Evolutionary conservation across 2,113 vertebrate species (phyloP).

Genomic region (Gopherus evgoodei): DNA sequence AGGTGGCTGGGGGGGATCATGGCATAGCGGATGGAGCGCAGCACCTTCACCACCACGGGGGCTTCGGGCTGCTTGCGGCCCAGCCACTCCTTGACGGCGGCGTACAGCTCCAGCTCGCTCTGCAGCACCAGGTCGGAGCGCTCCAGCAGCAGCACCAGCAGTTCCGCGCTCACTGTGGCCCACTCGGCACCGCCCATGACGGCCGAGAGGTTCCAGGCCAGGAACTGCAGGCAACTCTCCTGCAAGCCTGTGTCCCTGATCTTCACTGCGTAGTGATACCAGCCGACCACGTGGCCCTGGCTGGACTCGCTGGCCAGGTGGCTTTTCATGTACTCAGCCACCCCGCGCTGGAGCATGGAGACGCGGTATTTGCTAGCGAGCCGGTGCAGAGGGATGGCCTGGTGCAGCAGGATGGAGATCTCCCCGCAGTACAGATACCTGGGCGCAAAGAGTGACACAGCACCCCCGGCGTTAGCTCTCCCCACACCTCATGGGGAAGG

Average conservation of each 20-base stretch:
- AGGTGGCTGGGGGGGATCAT: conserved; percentile 94
- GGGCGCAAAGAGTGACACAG: not conserved
- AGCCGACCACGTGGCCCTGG: conserved; percentile 89
- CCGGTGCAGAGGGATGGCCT: conserved; percentile 90
- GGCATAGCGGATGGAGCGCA: conserved; percentile 91
- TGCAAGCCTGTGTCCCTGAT: conserved; percentile 82
- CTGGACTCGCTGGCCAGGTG: conserved; percentile 87
- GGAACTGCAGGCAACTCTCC: conserved; percentile 91
- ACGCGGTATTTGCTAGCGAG: conserved; percentile 92
- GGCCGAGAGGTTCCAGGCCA: conserved; percentile 94
- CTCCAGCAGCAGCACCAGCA: conserved; percentile 88
- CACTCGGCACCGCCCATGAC: conserved; percentile 88
- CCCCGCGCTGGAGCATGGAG: conserved; percentile 84
- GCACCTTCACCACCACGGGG: conserved; percentile 82
- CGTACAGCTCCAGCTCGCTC: conserved; percentile 92
- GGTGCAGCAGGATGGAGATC: conserved; percentile 86
- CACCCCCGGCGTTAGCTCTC: not conserved
- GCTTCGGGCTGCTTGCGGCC: conserved; percentile 80
- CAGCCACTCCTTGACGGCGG: conserved; percentile 90
- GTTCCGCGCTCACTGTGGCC: conserved; percentile 83
- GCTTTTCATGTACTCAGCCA: conserved; percentile 91
- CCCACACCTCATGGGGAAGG: not conserved
- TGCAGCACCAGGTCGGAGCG: conserved; percentile 93
- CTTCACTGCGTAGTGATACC: conserved; percentile 91
- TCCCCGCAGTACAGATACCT: conserved; percentile 97